Conservation (phyloP, 1,140 invertebrate species). For the Drosophila sulfurigaster region DNA sequence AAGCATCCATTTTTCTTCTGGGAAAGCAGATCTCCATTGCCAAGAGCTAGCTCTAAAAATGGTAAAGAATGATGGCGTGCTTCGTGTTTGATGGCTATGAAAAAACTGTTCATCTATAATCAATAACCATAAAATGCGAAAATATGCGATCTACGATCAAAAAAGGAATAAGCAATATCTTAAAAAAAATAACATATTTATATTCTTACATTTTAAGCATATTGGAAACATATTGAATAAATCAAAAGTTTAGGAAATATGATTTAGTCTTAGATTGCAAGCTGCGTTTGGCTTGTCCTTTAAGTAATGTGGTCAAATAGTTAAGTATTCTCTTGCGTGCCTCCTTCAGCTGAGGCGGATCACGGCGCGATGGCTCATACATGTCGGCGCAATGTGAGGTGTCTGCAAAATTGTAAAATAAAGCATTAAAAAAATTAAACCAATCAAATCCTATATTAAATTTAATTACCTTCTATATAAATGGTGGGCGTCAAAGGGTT, state of each 20-base stretch:
- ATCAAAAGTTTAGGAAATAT: slow-evolving; percentile 14
- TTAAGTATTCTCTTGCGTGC: slow-evolving; percentile 88
- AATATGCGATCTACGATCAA: no score
- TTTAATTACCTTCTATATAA: slow-evolving; percentile 88
- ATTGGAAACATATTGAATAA: slow-evolving; percentile 24
- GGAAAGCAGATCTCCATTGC: slow-evolving; percentile 94
- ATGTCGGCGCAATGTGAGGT: slow-evolving; percentile 93
- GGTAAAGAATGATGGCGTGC: no score
- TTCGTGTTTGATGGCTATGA: no score
- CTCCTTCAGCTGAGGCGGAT: slow-evolving; percentile 87
- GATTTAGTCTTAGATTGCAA: not conserved
- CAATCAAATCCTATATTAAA: not conserved
- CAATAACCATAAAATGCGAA: no score
- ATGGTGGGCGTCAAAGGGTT: slow-evolving; percentile 87
- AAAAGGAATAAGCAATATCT: no score
- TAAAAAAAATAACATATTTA: not conserved
- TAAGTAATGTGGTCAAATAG: slow-evolving; percentile 85
- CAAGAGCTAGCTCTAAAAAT: slow-evolving; percentile 1
- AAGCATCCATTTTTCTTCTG: slow-evolving; percentile 92
- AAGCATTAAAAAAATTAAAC: not conserved
- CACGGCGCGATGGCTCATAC: slow-evolving; percentile 89
- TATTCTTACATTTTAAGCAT: slow-evolving; percentile 6
- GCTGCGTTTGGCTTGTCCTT: slow-evolving; percentile 37
- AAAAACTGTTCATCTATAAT: no score
- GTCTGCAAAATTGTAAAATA: slow-evolving; percentile 85